A percentile compares a stretch with the other conserved stretches of the same genome.
phyloP scores from a whole-genome alignment of 2,888 invertebrate species.

The Melinaea menophilus region DNA sequence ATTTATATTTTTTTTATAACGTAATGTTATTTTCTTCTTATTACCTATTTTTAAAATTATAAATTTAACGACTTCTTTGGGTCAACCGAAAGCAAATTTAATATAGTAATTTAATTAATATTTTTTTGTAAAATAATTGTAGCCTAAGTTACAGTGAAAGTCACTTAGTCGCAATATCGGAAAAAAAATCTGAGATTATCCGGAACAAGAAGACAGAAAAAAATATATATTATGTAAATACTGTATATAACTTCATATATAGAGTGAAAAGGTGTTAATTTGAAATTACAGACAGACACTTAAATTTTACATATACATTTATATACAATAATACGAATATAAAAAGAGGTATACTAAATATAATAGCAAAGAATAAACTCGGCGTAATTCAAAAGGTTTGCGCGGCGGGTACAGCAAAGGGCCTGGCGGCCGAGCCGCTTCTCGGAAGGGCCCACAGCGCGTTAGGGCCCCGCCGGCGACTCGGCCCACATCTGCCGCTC shows the following conservation, averaged over 20 bases:
- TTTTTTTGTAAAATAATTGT: no score
- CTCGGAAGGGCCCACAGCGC: conserved; percentile 66
- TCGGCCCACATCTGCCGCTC: conserved; percentile 67
- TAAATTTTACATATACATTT: neutral
- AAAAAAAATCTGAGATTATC: no score
- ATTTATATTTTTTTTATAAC: no score
- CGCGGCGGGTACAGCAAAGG: conserved; percentile 39
- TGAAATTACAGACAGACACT: neutral
- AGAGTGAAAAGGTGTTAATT: conserved; percentile 2
- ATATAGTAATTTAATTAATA: no score
- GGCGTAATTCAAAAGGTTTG: conserved; percentile 65
- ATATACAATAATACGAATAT: conserved; percentile 40
- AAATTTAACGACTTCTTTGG: no score
- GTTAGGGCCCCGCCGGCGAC: conserved; percentile 52
- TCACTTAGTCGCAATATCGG: no score
- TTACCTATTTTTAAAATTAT: no score
- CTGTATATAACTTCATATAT: neutral
- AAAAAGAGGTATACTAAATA: conserved; percentile 34
- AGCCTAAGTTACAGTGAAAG: no score
- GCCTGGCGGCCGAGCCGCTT: conserved; percentile 55
- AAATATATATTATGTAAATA: no score
- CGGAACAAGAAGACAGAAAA: no score
- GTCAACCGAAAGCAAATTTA: no score
- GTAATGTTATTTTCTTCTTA: no score
- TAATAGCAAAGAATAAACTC: conserved; percentile 60